Percentiles rank a stretch among this genome's conserved stretches.
phyloP scores from a whole-genome alignment of 2,797 vertebrate species.

The Agapornis canus region DNA sequence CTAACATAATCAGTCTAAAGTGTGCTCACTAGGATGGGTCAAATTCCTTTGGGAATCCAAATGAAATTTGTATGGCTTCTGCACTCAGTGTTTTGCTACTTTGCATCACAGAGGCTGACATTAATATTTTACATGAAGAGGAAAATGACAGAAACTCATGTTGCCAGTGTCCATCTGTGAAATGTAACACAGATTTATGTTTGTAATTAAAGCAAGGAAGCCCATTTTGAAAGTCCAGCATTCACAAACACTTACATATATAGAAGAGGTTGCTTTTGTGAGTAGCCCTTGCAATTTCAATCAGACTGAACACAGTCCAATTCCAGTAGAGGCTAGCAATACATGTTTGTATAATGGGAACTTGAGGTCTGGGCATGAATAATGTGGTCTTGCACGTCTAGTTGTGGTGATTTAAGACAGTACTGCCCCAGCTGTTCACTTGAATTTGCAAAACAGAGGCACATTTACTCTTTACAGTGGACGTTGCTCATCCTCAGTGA shows the following conservation, averaged over 20 bases:
- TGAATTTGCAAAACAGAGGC: background rate
- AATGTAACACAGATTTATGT: background rate
- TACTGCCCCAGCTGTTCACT: background rate
- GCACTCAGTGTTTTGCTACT: background rate
- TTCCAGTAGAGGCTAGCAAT: background rate
- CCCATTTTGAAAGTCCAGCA: background rate
- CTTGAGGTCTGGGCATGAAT: background rate
- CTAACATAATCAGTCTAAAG: conserved; percentile 37
- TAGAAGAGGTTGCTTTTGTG: background rate
- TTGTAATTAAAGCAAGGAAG: conserved; percentile 1
- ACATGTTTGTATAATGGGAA: background rate
- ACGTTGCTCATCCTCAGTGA: background rate
- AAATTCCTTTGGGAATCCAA: conserved; percentile 42
- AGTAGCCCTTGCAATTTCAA: background rate
- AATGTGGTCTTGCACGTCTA: background rate
- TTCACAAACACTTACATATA: background rate
- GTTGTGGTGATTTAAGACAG: background rate
- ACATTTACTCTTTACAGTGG: background rate
- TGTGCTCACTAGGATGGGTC: background rate
- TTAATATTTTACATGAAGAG: background rate
- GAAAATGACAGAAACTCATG: background rate
- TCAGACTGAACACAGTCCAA: background rate
- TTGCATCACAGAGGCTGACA: conserved; percentile 14
- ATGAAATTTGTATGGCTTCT: conserved; percentile 47
- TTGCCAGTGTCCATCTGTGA: background rate